Percentiles rank a stretch among this genome's conserved stretches.
Evolutionary conservation across 2,797 vertebrate genomes (phyloP).

Genomic region (Typhlichthys subterraneus): DNA sequence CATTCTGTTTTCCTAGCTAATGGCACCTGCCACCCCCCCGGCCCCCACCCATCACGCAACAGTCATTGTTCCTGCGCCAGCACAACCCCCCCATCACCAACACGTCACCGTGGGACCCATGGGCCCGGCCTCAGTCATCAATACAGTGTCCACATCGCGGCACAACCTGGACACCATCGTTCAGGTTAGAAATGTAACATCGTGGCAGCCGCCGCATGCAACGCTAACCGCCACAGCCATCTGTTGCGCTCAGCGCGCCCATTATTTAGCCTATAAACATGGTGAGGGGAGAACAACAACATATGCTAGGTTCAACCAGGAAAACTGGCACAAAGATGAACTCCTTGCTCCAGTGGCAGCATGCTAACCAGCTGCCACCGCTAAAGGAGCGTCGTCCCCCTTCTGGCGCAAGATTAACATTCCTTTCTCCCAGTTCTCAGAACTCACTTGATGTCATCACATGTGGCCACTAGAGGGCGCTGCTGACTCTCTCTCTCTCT

Average conservation of each 20-base stretch:
- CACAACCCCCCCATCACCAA: conserved; percentile 85
- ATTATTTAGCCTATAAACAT: too few relatives aligned
- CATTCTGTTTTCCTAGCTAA: conserved; percentile 73
- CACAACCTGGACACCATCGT: conserved; percentile 99
- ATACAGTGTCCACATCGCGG: conserved; percentile 93
- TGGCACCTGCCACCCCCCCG: conserved; percentile 83
- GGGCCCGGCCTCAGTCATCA: conserved; percentile 95
- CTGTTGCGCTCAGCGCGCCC: too few relatives aligned
- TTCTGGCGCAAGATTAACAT: too few relatives aligned
- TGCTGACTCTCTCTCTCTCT: not conserved
- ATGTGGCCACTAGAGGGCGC: conserved; percentile 51
- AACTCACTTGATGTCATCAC: not conserved
- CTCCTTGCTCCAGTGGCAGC: too few relatives aligned
- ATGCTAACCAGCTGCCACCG: too few relatives aligned
- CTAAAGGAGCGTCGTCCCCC: too few relatives aligned
- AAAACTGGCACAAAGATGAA: too few relatives aligned
- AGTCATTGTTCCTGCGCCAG: conserved; percentile 93
- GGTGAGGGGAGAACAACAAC: too few relatives aligned
- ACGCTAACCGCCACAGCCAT: too few relatives aligned
- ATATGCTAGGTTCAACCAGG: too few relatives aligned
- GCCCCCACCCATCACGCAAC: conserved; percentile 96
- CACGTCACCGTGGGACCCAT: conserved; percentile 97
- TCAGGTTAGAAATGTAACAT: conserved; percentile 80
- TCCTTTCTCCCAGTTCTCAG: not conserved
- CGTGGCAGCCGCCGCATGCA: too few relatives aligned